phyloP scores from a whole-genome alignment of 2,113 vertebrate species.

The Tragelaphus strepsiceros region DNA sequence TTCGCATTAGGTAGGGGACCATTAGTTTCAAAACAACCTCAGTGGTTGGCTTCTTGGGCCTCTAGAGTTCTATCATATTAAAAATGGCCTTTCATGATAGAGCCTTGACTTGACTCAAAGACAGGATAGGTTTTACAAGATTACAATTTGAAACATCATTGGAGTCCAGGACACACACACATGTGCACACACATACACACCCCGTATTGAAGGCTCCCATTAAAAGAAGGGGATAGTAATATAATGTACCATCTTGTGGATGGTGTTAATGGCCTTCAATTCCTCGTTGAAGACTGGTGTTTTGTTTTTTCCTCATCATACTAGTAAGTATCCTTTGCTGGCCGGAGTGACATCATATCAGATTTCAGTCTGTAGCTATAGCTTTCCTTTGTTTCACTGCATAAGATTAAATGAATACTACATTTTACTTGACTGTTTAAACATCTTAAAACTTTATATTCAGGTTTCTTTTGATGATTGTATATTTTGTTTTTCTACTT shows the following conservation, averaged over 20 bases:
- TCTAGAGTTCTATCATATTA: background rate
- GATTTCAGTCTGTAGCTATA: background rate
- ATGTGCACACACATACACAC: background rate
- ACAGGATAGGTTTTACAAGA: background rate
- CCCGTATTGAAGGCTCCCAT: background rate
- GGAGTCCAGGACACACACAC: background rate
- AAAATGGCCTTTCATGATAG: background rate
- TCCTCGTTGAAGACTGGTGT: background rate
- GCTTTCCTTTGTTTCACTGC: background rate
- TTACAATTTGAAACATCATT: background rate
- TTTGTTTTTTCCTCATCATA: background rate
- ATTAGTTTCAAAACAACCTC: background rate
- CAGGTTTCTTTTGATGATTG: background rate
- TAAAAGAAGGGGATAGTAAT: background rate
- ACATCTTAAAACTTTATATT: background rate
- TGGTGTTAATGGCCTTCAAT: background rate
- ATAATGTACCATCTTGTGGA: background rate
- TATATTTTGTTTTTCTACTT: background rate
- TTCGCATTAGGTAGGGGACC: background rate
- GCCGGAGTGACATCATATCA: background rate
- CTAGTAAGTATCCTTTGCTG: background rate
- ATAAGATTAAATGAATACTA: background rate
- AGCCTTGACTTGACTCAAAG: background rate
- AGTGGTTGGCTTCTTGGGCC: background rate
- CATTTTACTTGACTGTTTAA: background rate